Percentiles rank a stretch among this genome's conserved stretches.
Evolutionary conservation across 2,797 vertebrate species (phyloP).

Genomic region (Botia kubotai): DNA sequence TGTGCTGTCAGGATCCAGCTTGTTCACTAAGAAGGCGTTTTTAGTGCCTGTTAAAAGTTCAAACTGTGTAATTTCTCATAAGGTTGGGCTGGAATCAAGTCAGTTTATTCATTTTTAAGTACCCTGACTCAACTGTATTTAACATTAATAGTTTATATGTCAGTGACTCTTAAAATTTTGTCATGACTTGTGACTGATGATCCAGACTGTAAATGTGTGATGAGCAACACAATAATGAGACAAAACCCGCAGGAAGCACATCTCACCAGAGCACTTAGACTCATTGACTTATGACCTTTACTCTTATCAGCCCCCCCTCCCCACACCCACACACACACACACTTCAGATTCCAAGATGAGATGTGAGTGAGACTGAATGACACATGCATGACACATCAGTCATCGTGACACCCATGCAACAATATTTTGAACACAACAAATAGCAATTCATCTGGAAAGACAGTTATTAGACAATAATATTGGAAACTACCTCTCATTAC

Average conservation of each 20-base stretch:
- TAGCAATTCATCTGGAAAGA: constrained; percentile 28
- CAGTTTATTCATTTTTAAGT: constrained; percentile 3
- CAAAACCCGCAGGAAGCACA: constrained; percentile 16
- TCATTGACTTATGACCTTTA: constrained; percentile 61
- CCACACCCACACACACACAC: no score
- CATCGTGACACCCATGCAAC: constrained; percentile 36
- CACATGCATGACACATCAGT: constrained; percentile 39
- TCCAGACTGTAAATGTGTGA: constrained; percentile 13
- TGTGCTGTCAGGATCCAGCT: neutral
- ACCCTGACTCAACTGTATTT: neutral
- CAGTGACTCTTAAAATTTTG: neutral
- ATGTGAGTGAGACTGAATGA: constrained; percentile 61
- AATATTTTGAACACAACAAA: constrained; percentile 57
- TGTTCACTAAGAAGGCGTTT: neutral
- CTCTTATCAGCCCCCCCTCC: constrained; percentile 56
- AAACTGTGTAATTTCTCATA: neutral
- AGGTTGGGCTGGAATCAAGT: neutral
- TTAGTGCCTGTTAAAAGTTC: neutral
- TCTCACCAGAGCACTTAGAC: constrained; percentile 31
- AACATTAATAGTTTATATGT: neutral
- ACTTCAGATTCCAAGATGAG: constrained; percentile 65
- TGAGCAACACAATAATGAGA: constrained; percentile 18
- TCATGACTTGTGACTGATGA: neutral
- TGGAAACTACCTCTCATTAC: no score
- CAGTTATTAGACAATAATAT: neutral